A percentile compares a stretch with the other conserved stretches of the same genome.
These are phyloP conservation scores for Stratiomys singularior DNA, from an alignment of 2,888 invertebrate species.

Conservation along the genomic window DNA sequence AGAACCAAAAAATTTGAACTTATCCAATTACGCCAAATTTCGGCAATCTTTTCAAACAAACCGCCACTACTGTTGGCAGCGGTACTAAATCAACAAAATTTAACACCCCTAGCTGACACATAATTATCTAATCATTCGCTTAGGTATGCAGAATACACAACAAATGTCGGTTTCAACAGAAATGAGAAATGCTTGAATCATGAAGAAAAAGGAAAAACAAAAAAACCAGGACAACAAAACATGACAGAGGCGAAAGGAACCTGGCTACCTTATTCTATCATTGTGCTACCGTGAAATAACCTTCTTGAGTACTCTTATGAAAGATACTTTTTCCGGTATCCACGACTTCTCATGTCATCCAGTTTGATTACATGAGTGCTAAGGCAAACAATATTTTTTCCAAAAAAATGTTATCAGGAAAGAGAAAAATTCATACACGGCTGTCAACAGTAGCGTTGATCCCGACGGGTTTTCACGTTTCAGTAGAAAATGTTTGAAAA, in stretches of 20 bases:
- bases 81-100: constrained; percentile 42
- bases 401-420: background rate
- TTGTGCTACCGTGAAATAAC: constrained; percentile 38
- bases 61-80: background rate
- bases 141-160: background rate
- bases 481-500: background rate
- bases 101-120: constrained; percentile 36
- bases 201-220: background rate
- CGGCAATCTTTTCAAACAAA: too few species aligned
- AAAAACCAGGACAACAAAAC: background rate
- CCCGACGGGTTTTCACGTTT: background rate
- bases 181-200: too few species aligned
- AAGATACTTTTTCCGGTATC: constrained; percentile 26
- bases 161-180: background rate
- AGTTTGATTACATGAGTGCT: constrained; percentile 43
- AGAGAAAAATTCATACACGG: background rate
- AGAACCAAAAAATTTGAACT: background rate
- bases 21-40: too few species aligned
- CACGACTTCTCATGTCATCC: constrained; percentile 35
- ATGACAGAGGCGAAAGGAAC: background rate
- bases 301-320: constrained; percentile 16
- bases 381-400: constrained; percentile 23
- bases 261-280: background rate
- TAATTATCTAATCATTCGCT: constrained; percentile 36
- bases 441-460: background rate